Percentiles rank a stretch among this genome's conserved stretches.
Conservation (phyloP, 2,113 vertebrate species). For the Sylvietta virens region DNA sequence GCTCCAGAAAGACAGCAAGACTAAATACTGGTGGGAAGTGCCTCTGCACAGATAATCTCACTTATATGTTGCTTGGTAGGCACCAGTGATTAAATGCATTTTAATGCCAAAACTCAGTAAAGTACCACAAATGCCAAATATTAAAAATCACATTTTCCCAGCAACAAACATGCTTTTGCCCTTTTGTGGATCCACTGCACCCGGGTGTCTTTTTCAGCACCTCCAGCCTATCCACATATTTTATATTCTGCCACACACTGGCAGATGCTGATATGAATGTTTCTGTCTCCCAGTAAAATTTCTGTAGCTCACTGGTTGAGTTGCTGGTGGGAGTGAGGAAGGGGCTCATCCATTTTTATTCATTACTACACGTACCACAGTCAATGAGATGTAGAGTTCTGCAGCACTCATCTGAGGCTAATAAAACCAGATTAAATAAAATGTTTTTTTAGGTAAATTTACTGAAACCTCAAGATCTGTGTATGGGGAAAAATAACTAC, state of each 20-base stretch:
- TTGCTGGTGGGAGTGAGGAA: not conserved
- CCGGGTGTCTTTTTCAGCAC: conserved; percentile 16
- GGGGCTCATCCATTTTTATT: not conserved
- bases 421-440: conserved; percentile 37
- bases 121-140: not conserved
- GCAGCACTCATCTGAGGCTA: not conserved
- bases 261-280: not conserved
- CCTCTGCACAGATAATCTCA: conserved; percentile 6
- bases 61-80: conserved; percentile 2
- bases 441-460: conserved; percentile 3
- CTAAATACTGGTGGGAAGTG: conserved; percentile 28
- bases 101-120: not conserved
- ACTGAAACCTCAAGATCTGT: not conserved
- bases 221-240: not conserved
- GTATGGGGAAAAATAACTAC: not conserved
- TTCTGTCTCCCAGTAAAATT: not conserved
- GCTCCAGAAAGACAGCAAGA: not conserved
- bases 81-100: not conserved
- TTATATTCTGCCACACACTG: not conserved
- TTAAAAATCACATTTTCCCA: conserved; percentile 43
- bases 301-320: not conserved
- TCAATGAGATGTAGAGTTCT: not conserved
- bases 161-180: conserved; percentile 7
- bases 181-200: conserved; percentile 27
- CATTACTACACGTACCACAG: not conserved